Evolutionary conservation across 1,140 invertebrate genomes (phyloP).

Genomic region (Nomia melanderi): DNA sequence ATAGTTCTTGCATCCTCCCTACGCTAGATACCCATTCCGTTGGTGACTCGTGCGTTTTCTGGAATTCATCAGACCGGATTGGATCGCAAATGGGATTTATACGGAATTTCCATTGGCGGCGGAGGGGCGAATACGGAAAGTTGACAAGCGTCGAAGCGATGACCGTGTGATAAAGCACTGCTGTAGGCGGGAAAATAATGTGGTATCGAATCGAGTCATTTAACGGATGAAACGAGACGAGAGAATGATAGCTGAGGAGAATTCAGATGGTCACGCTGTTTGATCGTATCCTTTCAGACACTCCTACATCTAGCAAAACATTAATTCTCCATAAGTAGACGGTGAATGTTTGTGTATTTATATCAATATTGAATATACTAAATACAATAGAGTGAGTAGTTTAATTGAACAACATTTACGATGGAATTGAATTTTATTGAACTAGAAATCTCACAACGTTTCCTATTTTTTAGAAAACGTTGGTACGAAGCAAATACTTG

Average conservation of each 20-base stretch:
- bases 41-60: slow-evolving; percentile 71
- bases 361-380: too few relatives aligned
- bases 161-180: not conserved
- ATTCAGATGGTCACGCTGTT: too few relatives aligned
- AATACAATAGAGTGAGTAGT: too few relatives aligned
- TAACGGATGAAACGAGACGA: not conserved
- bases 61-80: slow-evolving; percentile 76
- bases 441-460: too few relatives aligned
- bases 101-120: slow-evolving; percentile 53
- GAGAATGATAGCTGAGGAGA: not conserved
- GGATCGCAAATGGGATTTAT: slow-evolving; percentile 71
- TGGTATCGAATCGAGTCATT: not conserved
- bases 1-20: slow-evolving; percentile 71
- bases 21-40: slow-evolving; percentile 38
- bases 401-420: too few relatives aligned
- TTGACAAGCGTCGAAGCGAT: slow-evolving; percentile 42
- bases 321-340: not conserved
- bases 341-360: too few relatives aligned
- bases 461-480: too few relatives aligned
- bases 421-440: too few relatives aligned
- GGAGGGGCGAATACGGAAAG: slow-evolving; percentile 37
- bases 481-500: too few relatives aligned
- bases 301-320: not conserved
- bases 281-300: not conserved
- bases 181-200: not conserved